Evolutionary conservation across 2,888 invertebrate genomes (phyloP), one percentile per base, ranked within the genome.

Genomic region (Ashinkailepas kermadecensis): DNA sequence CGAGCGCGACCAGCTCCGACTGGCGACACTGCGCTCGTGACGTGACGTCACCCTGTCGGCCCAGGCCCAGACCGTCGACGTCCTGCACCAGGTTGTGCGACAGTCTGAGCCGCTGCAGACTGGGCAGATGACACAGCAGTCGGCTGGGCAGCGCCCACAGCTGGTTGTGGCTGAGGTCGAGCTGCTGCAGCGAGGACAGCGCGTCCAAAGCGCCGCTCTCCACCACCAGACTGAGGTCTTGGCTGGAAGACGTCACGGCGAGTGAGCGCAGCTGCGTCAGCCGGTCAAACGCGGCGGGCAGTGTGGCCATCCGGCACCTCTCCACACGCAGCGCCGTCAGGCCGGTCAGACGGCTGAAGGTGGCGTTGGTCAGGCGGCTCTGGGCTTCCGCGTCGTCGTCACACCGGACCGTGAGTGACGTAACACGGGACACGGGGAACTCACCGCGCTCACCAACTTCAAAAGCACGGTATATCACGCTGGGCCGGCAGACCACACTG

Each of bases 91-190:
- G 91, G 87, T 95, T 94, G 86, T 91, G 90, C 80, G 93, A 93
- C 84, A 94, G 88, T 86, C 94, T 94, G 81, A 94, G 87, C 84
- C 90, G 90, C 84, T 91, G 90, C 83, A 94, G 89, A 86, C 91
- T 91, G 13, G 82, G 65, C 81, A 93, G 88, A 62, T 92, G 91
- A 86, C 94, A 94, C 86, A 94, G 91, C 39, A 85, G 84, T 92
- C 91, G 85, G 85, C 93, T 92, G 78, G 95, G 94, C 87, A 95
- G 87, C 84, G 92, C 91, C 85, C 93, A 91, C 84, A 96, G 91
- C 89, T 95, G 95, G 89, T 94, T 95, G 88, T 93, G 92, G 86
- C 92, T 92, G 87, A 96, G 89, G 88, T 95, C 93, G 86, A 95
- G 89, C 82, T 91, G 90, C 87, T 93, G 93, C 81, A 96, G 89